Base-by-base conservation (phyloP, 2,113 vertebrate species). In the Bubalus kerabau region DNA sequence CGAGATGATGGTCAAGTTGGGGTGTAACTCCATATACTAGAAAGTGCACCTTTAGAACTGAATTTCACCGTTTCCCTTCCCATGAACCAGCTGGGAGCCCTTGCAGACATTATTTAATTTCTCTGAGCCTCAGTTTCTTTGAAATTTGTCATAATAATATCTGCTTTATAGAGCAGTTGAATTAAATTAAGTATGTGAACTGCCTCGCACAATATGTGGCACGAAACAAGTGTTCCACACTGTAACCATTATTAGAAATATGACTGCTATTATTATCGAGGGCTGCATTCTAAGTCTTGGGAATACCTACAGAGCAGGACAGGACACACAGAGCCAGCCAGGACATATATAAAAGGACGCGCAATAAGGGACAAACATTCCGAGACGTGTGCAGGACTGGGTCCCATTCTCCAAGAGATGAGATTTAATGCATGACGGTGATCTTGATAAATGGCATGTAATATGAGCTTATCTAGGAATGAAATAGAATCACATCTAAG, bases 151-250 rank as follows among this genome's bases (percentile, higher is more conserved):
- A 8, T 85, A 71, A 91, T 87, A 94, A 81, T 32, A 87, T 12
- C 64, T 93, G 82, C 62, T 96, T 96, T 87, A n/a, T 57, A 91
- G 76, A 94, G 40, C 23, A 67, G 21, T 64, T 95, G 46, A 98
- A 95, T 95, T 84, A 97, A 96, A 96, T 86, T 57, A 94, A 96
- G 48, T 16, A 46, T 30, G 23, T 88, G 76, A 95, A 96, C 59
- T 52, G 46, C 57, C 87, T 89, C 76, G 50, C 36, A 71, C 76
- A 54, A 64, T 30, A 56, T 36, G 28, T 92, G 76, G 60, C 78
- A 93, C 82, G 32, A 96, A 92, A 64, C 74, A 91, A 89, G 74
- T 24, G 50, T 62, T 86, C 56, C 24, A 59, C 13, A 86, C 67
- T 2, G 0, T 84, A 48, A 67, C 54, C 32, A 64, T 87, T 82